Conservation (phyloP, 2,113 vertebrate genomes). For the Coryphaenoides rupestris region DNA sequence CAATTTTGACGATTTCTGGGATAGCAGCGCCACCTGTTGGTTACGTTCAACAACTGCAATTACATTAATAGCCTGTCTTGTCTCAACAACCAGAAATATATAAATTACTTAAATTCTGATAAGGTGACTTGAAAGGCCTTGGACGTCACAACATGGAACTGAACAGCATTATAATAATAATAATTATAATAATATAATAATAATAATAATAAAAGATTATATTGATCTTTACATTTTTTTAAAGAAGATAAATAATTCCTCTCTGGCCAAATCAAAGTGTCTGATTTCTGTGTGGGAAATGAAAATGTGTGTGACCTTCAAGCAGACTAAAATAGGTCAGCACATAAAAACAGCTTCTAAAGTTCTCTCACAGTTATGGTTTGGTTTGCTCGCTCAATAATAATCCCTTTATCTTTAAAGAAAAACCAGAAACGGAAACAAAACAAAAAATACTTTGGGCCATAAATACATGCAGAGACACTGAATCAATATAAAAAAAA, state of each 20-base stretch:
- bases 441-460: neutral
- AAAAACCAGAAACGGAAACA: too few relatives aligned
- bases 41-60: constrained; percentile 4
- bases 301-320: too few relatives aligned
- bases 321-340: too few relatives aligned
- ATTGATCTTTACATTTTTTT: neutral
- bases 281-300: too few relatives aligned
- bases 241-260: too few relatives aligned
- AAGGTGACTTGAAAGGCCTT: constrained; percentile 27
- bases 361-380: neutral
- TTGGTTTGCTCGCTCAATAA: neutral
- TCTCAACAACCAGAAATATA: too few relatives aligned
- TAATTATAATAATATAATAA: too few relatives aligned
- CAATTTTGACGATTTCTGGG: constrained; percentile 10
- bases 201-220: constrained; percentile 12
- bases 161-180: constrained; percentile 1
- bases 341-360: too few relatives aligned
- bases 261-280: too few relatives aligned
- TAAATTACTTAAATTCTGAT: constrained; percentile 1
- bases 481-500: neutral
- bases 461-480: constrained; percentile 2
- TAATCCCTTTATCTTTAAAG: neutral
- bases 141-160: constrained; percentile 30
- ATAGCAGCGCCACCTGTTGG: constrained; percentile 50
- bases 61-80: neutral